Evolutionary conservation across 2,113 vertebrate species (phyloP).

Genomic region (Melozone crissalis): DNA sequence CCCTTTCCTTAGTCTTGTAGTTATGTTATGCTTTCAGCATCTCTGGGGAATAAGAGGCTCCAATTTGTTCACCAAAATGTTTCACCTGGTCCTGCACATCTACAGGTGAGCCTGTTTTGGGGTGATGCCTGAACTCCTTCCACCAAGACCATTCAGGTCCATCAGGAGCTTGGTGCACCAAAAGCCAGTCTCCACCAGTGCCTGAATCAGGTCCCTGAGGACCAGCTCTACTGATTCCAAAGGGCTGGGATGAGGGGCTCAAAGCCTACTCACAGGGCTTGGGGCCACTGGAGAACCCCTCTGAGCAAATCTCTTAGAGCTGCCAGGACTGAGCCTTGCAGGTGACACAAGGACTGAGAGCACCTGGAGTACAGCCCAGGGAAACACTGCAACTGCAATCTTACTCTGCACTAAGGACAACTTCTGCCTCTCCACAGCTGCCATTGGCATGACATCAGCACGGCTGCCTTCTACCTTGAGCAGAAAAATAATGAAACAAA

Average conservation of each 20-base stretch:
- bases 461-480: background rate
- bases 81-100: background rate
- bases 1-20: background rate
- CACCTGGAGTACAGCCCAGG: fast-evolving
- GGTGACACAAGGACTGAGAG: background rate
- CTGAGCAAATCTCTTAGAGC: background rate
- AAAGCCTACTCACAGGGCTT: fast-evolving
- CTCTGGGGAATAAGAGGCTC: background rate
- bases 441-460: background rate
- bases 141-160: background rate
- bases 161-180: too few species aligned
- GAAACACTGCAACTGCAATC: background rate
- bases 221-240: too few species aligned
- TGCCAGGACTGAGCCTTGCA: background rate
- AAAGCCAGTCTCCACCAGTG: too few species aligned
- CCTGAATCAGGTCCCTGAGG: too few species aligned
- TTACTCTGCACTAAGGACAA: background rate
- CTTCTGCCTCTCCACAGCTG: background rate
- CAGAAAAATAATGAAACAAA: background rate
- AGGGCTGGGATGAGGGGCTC: background rate
- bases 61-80: background rate
- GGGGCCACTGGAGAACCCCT: background rate
- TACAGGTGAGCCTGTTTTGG: background rate
- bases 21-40: background rate
- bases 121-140: background rate